Conservation (phyloP, 2,888 invertebrate genomes). For the Latrodectus elegans region DNA sequence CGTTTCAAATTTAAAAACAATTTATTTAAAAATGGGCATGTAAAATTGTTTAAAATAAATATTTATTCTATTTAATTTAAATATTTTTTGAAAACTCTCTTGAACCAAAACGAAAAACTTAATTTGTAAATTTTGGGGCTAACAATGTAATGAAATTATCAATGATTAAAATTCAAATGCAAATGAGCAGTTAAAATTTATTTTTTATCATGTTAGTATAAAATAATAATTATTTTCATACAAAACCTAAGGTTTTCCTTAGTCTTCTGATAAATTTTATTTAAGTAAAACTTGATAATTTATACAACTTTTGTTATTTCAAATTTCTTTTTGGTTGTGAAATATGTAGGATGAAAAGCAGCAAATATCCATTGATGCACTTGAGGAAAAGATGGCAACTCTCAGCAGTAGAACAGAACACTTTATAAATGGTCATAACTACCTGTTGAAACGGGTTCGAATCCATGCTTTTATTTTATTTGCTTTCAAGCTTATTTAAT, state of each 20-base stretch:
- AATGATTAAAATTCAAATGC: neutral
- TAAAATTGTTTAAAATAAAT: too few relatives aligned
- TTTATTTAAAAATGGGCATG: too few relatives aligned
- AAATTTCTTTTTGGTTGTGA: neutral
- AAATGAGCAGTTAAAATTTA: neutral
- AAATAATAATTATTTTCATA: neutral
- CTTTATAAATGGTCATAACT: slow-evolving; percentile 2
- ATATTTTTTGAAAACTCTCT: too few relatives aligned
- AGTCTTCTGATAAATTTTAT: neutral
- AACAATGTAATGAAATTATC: too few relatives aligned
- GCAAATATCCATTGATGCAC: neutral
- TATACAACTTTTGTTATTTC: neutral
- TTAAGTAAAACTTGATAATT: neutral
- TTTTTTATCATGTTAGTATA: neutral
- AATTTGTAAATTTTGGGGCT: too few relatives aligned
- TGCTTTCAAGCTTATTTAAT: neutral
- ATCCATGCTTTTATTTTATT: neutral
- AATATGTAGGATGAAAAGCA: slow-evolving; percentile 35
- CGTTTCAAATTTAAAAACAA: too few relatives aligned
- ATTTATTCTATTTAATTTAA: too few relatives aligned
- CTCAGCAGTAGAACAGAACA: slow-evolving; percentile 19
- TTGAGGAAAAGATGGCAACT: slow-evolving; percentile 10
- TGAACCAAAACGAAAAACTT: too few relatives aligned
- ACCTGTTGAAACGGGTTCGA: slow-evolving; percentile 31
- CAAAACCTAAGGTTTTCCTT: neutral